Evolutionary conservation across 92 coral and sea anemone species (phyloP), one percentile per base, ranked within the genome.

Genomic region (Heliopora coerulea): DNA sequence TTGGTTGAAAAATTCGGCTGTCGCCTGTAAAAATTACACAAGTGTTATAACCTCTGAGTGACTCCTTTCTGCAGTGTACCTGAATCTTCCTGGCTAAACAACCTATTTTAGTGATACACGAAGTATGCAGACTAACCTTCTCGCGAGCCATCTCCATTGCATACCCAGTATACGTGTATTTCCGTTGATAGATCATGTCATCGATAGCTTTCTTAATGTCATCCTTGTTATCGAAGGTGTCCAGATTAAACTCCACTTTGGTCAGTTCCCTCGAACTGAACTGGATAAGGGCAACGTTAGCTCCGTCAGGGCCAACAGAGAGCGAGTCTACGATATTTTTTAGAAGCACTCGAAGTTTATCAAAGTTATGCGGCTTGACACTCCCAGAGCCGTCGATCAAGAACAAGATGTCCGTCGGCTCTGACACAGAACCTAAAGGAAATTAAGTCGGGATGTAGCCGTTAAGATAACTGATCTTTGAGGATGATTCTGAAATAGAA

Each of bases 361-460:
- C 59, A 31, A 67, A 67, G 39, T 49, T 49, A 17, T 29, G 74
- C 6, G 58, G 39, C 33, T 46, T 67, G 90, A 92, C 88, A 63
- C 97, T 92, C 23, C 97, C 97, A 78, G 96, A 89, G 3, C 96
- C 91, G 68, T 92, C 97, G 33, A 92, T 83, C 56, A 89, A 44
- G 37, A 92, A 89, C 19, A 92, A 74, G 1, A 92, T 79, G 56
- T 92, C 89, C 80, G 80, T 89, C 21, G 97, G 96, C 5, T 89
- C 84, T 1, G 96, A 83, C 1, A 85, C 96, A 13, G 88, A 91
- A 25, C 35, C 39, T 28, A 21, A 48, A n/a, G 8, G n/a, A n/a
- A n/a, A n/a, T n/a, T n/a, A n/a, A n/a, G n/a, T n/a, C n/a, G n/a
- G n/a, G n/a, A n/a, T n/a, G n/a, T n/a, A n/a, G n/a, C n/a, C n/a